These are phyloP conservation scores for Argyrosomus regius DNA, from an alignment of 2,797 vertebrate genomes.

Conservation along the genomic window DNA sequence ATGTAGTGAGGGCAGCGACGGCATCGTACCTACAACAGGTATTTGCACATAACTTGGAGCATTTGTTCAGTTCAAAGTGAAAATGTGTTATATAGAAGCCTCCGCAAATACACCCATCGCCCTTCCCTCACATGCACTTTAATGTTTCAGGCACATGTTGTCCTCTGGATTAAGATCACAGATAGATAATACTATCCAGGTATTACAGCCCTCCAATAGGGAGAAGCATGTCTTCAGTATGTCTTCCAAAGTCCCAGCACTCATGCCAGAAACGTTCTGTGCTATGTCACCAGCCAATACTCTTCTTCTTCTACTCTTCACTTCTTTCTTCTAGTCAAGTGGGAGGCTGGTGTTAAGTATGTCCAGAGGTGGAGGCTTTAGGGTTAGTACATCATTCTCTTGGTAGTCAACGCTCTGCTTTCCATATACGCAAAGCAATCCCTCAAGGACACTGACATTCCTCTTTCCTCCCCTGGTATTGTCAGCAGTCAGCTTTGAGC, in stretches of 20 bases:
- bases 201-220: constrained; percentile 49
- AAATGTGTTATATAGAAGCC: constrained; percentile 15
- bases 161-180: constrained; percentile 42
- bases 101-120: not conserved
- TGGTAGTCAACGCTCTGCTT: constrained; percentile 60
- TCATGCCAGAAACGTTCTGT: constrained; percentile 45
- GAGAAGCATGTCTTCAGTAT: constrained; percentile 40
- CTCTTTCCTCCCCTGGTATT: constrained; percentile 60
- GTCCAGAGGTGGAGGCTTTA: constrained; percentile 68
- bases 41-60: not conserved
- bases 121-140: constrained; percentile 17
- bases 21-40: constrained; percentile 96
- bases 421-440: constrained; percentile 65
- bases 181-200: constrained; percentile 36
- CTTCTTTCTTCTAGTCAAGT: constrained; percentile 48
- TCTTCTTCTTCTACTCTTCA: not conserved
- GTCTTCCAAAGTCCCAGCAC: constrained; percentile 33
- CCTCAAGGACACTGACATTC: constrained; percentile 67
- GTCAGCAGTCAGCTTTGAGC: constrained; percentile 71
- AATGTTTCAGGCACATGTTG: constrained; percentile 45
- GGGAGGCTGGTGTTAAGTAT: constrained; percentile 62
- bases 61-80: not conserved
- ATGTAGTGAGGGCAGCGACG: constrained; percentile 92
- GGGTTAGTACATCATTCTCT: constrained; percentile 63
- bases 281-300: constrained; percentile 53